Evolutionary conservation across 2,797 vertebrate genomes (phyloP), one percentile per base, ranked within the genome.

Genomic region (Schizopygopsis malacanthus): DNA sequence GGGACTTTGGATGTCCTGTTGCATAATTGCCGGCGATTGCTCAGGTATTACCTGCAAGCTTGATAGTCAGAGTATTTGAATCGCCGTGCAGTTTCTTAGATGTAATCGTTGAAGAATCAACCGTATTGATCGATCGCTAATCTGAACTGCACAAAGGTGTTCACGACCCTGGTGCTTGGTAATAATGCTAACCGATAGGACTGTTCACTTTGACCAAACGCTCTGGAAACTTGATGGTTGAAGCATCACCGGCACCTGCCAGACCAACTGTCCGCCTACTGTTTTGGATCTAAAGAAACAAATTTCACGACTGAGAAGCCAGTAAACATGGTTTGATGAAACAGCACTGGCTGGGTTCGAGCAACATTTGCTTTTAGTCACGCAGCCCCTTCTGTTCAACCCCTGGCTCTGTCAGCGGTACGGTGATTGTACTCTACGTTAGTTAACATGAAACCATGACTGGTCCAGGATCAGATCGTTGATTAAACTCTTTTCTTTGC

Each of bases 231-330:
- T 22, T 79, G 78, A 80, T 77, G 63, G 43, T 67, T 8, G 39
- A 70, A 67, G 77, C 70, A 39, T 73, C 67, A 65, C 37, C 22
- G 39, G 39, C 22, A 39, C 63, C 61, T 85, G 86, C 86, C 82
- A 86, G 78, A 84, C 85, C 45, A 81, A 81, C 82, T 85, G 86
- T 85, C 83, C 61, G 73, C 77, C 75, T 75, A 76, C 76, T 77
- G 70, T 85, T 83, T 88, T 83, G 87, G 73, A 85, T 87, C 81
- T 87, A 77, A 85, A 47, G 77, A 78, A 81, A 83, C 59, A 76
- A 80, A 83, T 87, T 84, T 85, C 84, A 83, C 65, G 71, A 80
- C 70, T 81, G n/a, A 39, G 67, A 77, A 69, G 80, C 70, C 89
- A 88, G 75, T 84, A 20, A 43, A 79, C 73, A 82, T 69, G 85